phyloP scores from a whole-genome alignment of 2,888 invertebrate genomes.

The Chrysolina oricalcia region DNA sequence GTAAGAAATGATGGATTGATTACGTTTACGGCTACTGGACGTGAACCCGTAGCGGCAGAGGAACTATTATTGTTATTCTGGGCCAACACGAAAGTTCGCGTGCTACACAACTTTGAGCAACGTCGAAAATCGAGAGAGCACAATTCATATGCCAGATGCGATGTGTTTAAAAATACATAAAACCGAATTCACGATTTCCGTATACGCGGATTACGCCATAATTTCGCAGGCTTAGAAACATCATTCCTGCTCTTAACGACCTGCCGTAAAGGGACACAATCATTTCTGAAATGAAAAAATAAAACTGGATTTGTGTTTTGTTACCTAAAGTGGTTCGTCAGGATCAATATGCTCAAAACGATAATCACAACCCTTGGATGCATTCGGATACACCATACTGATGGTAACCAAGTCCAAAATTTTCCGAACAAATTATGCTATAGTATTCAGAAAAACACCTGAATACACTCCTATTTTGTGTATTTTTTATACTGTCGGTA shows the following conservation, averaged over 20 bases:
- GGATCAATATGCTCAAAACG: too few relatives aligned
- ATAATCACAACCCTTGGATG: too few relatives aligned
- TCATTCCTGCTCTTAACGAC: slow-evolving; percentile 5
- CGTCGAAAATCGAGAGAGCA: not conserved
- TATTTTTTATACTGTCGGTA: too few relatives aligned
- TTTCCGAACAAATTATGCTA: too few relatives aligned
- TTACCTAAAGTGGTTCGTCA: too few relatives aligned
- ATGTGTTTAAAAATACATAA: slow-evolving; percentile 13
- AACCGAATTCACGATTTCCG: slow-evolving; percentile 7
- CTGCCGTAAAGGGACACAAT: not conserved
- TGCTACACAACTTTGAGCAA: not conserved
- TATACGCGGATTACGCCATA: slow-evolving; percentile 16
- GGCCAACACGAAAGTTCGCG: slow-evolving; percentile 13
- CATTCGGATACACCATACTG: too few relatives aligned
- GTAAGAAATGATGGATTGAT: slow-evolving; percentile 7
- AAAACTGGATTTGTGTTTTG: too few relatives aligned
- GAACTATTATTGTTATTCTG: slow-evolving; percentile 20
- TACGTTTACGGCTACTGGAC: not conserved
- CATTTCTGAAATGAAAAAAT: too few relatives aligned
- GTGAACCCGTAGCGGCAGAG: not conserved
- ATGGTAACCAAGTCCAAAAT: too few relatives aligned
- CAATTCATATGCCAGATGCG: slow-evolving; percentile 5
- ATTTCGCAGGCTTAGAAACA: not conserved
- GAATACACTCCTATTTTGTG: too few relatives aligned
- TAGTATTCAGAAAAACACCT: too few relatives aligned